Percentiles rank a stretch among this genome's conserved stretches.
Conservation (phyloP, 1,140 invertebrate genomes). For the Pseudobourletiella spinata region DNA sequence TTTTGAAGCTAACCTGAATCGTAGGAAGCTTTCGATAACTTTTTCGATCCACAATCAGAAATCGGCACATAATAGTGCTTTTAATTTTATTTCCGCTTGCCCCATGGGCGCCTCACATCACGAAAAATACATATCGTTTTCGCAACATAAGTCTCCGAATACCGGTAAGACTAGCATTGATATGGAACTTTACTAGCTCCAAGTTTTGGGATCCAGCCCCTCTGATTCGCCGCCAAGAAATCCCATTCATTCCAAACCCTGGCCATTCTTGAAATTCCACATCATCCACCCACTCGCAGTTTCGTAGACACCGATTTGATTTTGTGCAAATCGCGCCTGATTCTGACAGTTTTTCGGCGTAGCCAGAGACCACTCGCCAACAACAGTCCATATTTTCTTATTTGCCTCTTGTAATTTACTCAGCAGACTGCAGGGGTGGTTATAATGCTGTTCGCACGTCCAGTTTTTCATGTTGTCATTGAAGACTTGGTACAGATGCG, state of each 20-base stretch:
- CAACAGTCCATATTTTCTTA: slow-evolving; percentile 31
- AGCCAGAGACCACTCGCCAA: slow-evolving; percentile 30
- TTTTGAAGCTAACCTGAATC: too few species aligned
- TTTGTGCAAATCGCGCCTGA: background rate
- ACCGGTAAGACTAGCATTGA: too few species aligned
- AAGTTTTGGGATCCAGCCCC: slow-evolving; percentile 3
- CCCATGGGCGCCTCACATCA: too few species aligned
- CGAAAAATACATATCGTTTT: too few species aligned
- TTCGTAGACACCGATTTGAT: slow-evolving; percentile 18
- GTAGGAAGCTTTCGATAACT: too few species aligned
- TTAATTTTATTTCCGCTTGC: too few species aligned
- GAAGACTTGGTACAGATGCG: slow-evolving; percentile 27
- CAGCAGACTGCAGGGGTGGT: slow-evolving; percentile 11
- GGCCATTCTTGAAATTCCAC: slow-evolving; percentile 12
- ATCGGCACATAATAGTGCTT: too few species aligned
- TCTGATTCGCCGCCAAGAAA: background rate
- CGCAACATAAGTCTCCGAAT: too few species aligned
- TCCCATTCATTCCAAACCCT: slow-evolving; percentile 5
- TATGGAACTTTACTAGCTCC: too few species aligned
- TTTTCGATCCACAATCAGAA: too few species aligned
- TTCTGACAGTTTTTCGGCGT: slow-evolving; percentile 16
- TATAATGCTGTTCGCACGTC: slow-evolving; percentile 22
- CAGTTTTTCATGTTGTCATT: background rate
- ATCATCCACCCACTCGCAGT: slow-evolving; percentile 10
- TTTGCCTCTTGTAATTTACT: slow-evolving; percentile 14